These are phyloP conservation scores for Drosophila mercatorum DNA, from an alignment of 2,888 invertebrate genomes.

Conservation along the genomic window DNA sequence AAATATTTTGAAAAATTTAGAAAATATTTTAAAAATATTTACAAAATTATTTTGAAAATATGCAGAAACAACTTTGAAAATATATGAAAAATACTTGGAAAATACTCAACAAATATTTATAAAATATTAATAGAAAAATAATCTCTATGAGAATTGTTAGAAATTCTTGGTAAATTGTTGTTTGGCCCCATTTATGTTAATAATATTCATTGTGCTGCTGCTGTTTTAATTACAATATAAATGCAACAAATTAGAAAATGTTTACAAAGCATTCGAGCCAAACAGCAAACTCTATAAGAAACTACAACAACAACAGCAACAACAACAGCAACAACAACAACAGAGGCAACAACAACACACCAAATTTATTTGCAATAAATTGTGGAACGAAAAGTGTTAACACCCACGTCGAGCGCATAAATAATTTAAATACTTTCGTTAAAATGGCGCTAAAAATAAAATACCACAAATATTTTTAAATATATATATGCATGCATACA, in stretches of 20 bases:
- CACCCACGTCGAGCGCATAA: constrained; percentile 75
- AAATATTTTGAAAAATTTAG: too few relatives aligned
- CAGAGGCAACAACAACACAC: not conserved
- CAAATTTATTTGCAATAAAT: constrained; percentile 74
- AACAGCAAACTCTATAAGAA: constrained; percentile 33
- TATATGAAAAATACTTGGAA: not conserved
- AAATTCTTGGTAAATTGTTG: constrained; percentile 13
- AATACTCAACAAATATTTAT: not conserved
- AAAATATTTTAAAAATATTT: too few relatives aligned
- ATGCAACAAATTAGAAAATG: constrained; percentile 67
- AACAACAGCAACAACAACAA: constrained; percentile 27
- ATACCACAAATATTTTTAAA: constrained; percentile 36
- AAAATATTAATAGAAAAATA: not conserved
- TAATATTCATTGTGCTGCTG: constrained; percentile 13
- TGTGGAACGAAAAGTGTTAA: constrained; percentile 66
- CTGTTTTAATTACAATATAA: constrained; percentile 27
- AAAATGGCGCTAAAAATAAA: constrained; percentile 63
- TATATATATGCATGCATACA: not conserved
- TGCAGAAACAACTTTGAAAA: too few relatives aligned
- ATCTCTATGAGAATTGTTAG: not conserved
- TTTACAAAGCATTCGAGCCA: constrained; percentile 54
- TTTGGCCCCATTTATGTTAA: constrained; percentile 34
- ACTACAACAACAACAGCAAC: constrained; percentile 25
- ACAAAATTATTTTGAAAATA: too few relatives aligned
- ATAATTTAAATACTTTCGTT: constrained; percentile 73